These are phyloP conservation scores for Dasypolia templi DNA, from an alignment of 2,888 invertebrate species.

Conservation along the genomic window DNA sequence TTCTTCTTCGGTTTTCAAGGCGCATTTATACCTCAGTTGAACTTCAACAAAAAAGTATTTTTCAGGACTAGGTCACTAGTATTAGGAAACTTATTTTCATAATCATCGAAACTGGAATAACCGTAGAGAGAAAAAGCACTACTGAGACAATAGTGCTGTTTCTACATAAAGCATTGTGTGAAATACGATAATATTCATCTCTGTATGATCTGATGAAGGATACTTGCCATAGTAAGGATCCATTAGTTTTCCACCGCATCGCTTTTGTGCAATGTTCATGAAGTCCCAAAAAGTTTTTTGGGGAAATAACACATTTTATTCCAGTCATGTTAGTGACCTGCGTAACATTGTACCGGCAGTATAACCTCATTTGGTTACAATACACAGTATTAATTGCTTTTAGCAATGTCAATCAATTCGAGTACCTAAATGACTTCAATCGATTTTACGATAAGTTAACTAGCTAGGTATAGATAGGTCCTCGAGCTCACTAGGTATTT, in stretches of 20 bases:
- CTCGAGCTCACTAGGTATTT: conserved; percentile 3
- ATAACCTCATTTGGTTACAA: conserved; percentile 73
- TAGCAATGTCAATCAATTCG: conserved; percentile 58
- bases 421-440: conserved; percentile 75
- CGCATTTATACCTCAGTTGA: background rate
- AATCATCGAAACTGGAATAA: background rate
- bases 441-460: conserved; percentile 55
- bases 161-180: background rate
- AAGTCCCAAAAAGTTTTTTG: conserved; percentile 3
- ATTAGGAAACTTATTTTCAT: background rate
- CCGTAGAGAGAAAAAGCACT: background rate
- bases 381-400: conserved; percentile 65
- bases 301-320: conserved; percentile 5
- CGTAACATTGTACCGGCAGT: conserved; percentile 59
- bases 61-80: background rate
- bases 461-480: conserved; percentile 36
- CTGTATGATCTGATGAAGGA: background rate
- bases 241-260: background rate
- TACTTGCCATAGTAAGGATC: background rate
- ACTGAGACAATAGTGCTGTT: background rate
- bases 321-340: conserved; percentile 42
- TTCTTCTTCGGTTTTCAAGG: conserved; percentile 1
- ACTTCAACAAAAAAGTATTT: background rate
- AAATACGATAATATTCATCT: background rate
- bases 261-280: background rate